Base-by-base conservation (phyloP, 2,888 invertebrate species). In the Nysson spinosus region DNA sequence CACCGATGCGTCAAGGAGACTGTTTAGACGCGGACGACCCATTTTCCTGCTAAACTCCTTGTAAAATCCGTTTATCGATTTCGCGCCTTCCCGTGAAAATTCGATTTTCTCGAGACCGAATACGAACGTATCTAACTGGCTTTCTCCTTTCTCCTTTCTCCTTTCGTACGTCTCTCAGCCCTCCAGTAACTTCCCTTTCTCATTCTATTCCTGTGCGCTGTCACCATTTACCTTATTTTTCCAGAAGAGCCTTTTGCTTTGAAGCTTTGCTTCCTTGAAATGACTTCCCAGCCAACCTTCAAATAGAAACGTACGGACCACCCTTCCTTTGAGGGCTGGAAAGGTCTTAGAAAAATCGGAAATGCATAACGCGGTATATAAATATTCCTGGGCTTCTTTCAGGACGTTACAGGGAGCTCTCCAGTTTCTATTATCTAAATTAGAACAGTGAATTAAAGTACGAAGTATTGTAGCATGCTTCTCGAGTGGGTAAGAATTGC, bases 51-150 rank as follows among this genome's bases (percentile, higher is more conserved):
- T 58, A 50, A 67, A 64, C 61, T 56, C 34, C 17, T 49, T 54
- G 49, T 37, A 40, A 62, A 69, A 69, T 69, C 51, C 54, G 57
- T 62, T 69, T 67, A 67, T 62, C 50, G 57, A 69, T 69, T 63
- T 55, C 58, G 12, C 55, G 44, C 47, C 43, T 52, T 49, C 58
- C 12, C 40, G 44, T 3, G 58, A 49, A 35, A 67, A 58, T 67
- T 63, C 49, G 63, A 69, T 69, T 67, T 60, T 52, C 63, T 40
- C 47, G 63, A 58, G 60, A 63, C 44, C 55, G 46, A 37, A n/a
- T 19, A 26, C 51, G 44, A 11, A 20, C 39, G 40, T 24, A 28
- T 35, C 44, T 34, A n/a, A 4, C 44, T 32, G 17, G 32, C 2
- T 28, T 34, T 14, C 35, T 28, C 39, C 17, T 9, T 17, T 20